phyloP scores from a whole-genome alignment of 2,797 vertebrate genomes.

The Cercopithecus diana region DNA sequence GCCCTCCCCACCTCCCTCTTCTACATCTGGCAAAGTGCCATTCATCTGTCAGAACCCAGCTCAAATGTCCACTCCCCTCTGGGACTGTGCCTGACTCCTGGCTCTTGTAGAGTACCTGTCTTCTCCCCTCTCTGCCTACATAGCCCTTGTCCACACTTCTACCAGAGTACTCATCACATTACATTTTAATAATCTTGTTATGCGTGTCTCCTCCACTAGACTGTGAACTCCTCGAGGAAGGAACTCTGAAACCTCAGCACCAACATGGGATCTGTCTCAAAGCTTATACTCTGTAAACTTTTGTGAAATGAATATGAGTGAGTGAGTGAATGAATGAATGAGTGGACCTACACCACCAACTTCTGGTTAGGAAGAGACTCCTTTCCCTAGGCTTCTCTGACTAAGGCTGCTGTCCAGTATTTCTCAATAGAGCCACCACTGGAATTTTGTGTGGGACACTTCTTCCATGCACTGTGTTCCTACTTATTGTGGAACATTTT shows the following conservation, averaged over 20 bases:
- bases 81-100: background rate
- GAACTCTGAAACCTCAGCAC: background rate
- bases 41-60: background rate
- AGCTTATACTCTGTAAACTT: background rate
- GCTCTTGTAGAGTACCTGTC: background rate
- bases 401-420: background rate
- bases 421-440: conserved; percentile 12
- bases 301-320: conserved; percentile 34
- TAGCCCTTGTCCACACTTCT: background rate
- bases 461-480: background rate
- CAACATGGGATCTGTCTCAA: background rate
- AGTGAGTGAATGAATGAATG: background rate
- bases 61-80: background rate
- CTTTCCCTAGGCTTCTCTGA: background rate
- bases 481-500: background rate
- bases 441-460: background rate
- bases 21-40: background rate
- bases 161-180: background rate
- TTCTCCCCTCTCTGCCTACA: background rate
- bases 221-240: background rate
- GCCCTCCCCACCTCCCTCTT: background rate
- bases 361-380: background rate
- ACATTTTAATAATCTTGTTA: background rate
- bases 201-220: background rate
- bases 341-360: background rate